These are phyloP conservation scores for Melanotaenia trifasciata DNA, from an alignment of 2,797 vertebrate genomes.

Conservation along the genomic window DNA sequence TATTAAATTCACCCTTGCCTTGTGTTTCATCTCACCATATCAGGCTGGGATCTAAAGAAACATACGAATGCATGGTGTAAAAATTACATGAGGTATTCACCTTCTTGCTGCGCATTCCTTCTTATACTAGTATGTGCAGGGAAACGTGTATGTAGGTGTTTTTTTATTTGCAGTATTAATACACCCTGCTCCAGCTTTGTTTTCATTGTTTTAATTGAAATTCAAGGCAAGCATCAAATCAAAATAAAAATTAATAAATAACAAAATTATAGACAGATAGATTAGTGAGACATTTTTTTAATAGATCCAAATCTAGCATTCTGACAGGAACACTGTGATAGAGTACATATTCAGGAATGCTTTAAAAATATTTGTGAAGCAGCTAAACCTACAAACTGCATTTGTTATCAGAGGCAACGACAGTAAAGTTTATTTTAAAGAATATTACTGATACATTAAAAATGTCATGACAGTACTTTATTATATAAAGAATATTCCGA, in stretches of 20 bases:
- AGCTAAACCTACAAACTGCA: background rate
- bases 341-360: slow-evolving; percentile 1
- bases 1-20: background rate
- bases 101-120: too few relatives aligned
- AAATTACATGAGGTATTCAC: background rate
- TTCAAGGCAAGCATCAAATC: slow-evolving; percentile 5
- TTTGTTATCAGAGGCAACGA: too few relatives aligned
- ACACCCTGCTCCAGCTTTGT: background rate
- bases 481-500: too few relatives aligned
- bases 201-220: slow-evolving; percentile 2
- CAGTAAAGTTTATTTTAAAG: background rate
- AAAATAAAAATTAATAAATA: background rate
- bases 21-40: background rate
- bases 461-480: background rate
- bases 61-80: background rate
- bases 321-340: background rate
- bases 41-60: too few relatives aligned
- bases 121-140: background rate
- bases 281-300: background rate
- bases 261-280: background rate
- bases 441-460: background rate
- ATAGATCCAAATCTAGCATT: slow-evolving; percentile 3
- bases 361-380: background rate
- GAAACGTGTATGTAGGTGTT: background rate
- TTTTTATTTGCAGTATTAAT: background rate